Base-by-base conservation (phyloP, 2,888 invertebrate genomes). In the Scaptomyza parva region DNA sequence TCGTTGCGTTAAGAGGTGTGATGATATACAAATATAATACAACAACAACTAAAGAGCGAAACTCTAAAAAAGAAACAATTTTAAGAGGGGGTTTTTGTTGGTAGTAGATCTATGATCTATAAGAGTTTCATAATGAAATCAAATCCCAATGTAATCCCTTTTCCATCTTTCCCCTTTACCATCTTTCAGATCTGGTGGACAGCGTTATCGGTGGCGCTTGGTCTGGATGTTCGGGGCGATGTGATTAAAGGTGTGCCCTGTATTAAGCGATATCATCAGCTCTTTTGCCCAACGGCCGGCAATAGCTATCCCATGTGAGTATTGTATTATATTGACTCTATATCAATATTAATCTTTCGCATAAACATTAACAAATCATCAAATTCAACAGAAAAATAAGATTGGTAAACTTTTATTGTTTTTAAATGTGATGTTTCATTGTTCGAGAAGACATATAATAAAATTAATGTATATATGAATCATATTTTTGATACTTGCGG, bases 251-350 rank as follows among this genome's bases (percentile, higher is more conserved):
- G 97, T 75, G 95, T 96, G 86, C 97, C 97, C 64, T 98, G 97
- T 92, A 96, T 97, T 89, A 97, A 97, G 92, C 94, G 95, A 84
- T 95, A 96, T 91, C 96, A 96, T 92, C 97, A 97, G 91, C 93
- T 98, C 61, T 97, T 96, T 92, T 98, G 97, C 91, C 97, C 97
- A 33, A 96, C 97, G 30, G 97, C 97, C 68, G 97, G 97, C 78
- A 97, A 96, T 90, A 96, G 95, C 67, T 97, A 97, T 93, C 97
- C 97, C 83, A 93, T 96, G 97, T 97, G 93, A 96, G 95, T 73
- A 60, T 26, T n/a, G n/a, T n/a, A n/a, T n/a, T n/a, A n/a, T n/a
- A n/a, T n/a, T 68, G 33, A 6, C 14, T 6, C n/a, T 33, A 40
- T 11, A 9, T 26, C 12, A 17, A 26, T 17, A 17, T 26, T 11